These are phyloP conservation scores for Porites divaricata DNA, from an alignment of 92 coral and sea anemone species.

Conservation along the genomic window DNA sequence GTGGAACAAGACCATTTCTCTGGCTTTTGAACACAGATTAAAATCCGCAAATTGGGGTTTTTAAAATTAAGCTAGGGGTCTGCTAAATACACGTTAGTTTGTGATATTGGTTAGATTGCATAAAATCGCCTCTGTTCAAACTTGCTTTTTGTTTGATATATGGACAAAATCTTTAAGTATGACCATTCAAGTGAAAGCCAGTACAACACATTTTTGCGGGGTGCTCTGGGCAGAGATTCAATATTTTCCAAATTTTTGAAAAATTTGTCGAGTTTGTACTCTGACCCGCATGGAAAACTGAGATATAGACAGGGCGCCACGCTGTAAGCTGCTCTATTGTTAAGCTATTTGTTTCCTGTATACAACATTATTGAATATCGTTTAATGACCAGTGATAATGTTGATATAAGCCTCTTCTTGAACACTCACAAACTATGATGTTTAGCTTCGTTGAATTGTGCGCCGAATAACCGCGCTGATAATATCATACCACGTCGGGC, in stretches of 20 bases:
- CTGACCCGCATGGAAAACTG: neutral
- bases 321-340: neutral
- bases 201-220: neutral
- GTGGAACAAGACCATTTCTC: too few species aligned
- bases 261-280: neutral
- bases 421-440: neutral
- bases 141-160: too few species aligned
- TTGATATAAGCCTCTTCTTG: neutral
- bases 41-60: too few species aligned
- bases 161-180: neutral
- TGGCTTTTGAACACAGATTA: too few species aligned
- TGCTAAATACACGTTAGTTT: too few species aligned
- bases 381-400: neutral
- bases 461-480: too few species aligned
- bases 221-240: neutral
- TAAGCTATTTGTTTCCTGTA: neutral
- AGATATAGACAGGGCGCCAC: neutral
- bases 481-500: too few species aligned
- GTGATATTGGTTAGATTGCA: too few species aligned
- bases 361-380: neutral
- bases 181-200: neutral
- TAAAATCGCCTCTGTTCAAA: too few species aligned
- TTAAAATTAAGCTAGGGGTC: too few species aligned
- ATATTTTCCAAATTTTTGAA: neutral
- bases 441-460: neutral